These are phyloP conservation scores for Silurus meridionalis DNA, from an alignment of 2,113 vertebrate genomes.

Conservation along the genomic window DNA sequence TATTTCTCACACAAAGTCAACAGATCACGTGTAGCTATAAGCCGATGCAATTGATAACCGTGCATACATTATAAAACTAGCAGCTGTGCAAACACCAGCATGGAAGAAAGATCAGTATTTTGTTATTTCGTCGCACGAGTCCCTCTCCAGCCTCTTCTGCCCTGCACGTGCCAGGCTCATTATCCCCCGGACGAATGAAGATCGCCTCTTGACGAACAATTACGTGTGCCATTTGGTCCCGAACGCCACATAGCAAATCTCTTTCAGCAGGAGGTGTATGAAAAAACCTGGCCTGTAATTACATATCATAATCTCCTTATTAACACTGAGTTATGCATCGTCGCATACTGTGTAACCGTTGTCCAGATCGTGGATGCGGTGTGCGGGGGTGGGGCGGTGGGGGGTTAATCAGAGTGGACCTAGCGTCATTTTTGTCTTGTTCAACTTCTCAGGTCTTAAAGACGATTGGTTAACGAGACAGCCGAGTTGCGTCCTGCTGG, in stretches of 20 bases:
- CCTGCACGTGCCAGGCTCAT: conserved; percentile 34
- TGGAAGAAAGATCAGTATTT: background rate
- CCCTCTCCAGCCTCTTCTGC: conserved; percentile 2
- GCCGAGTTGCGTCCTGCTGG: background rate
- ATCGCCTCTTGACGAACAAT: conserved; percentile 51
- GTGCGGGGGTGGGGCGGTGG: conserved; percentile 34
- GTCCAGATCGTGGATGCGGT: conserved; percentile 49
- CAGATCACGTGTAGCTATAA: background rate
- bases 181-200: conserved; percentile 46
- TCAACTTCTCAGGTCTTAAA: background rate
- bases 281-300: conserved; percentile 51
- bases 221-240: conserved; percentile 53
- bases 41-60: background rate
- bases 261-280: conserved; percentile 37
- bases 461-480: background rate
- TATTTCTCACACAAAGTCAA: background rate
- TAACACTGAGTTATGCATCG: conserved; percentile 52
- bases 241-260: conserved; percentile 44
- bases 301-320: conserved; percentile 59
- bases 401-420: background rate
- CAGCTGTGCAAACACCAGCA: background rate
- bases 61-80: background rate
- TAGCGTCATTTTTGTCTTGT: background rate
- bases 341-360: background rate
- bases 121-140: conserved; percentile 35